Conservation (phyloP, 2,797 vertebrate genomes). For the Siniperca obscura region DNA sequence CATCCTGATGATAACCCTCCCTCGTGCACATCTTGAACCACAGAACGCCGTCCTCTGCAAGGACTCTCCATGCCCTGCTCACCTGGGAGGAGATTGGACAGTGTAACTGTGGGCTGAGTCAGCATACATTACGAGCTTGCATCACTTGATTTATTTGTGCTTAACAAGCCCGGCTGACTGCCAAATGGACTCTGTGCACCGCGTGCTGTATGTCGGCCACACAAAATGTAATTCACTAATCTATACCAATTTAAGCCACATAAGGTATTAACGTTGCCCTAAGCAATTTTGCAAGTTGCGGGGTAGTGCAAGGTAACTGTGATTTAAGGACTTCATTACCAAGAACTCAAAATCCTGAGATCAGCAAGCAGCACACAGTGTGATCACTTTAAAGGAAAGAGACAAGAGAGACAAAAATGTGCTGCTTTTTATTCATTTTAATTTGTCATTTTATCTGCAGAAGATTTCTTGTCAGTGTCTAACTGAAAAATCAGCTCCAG, state of each 20-base stretch:
- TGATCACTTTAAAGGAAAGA: background rate
- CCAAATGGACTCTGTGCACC: constrained; percentile 45
- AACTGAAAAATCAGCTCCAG: background rate
- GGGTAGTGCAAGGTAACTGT: background rate
- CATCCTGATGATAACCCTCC: constrained; percentile 88
- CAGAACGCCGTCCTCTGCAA: constrained; percentile 93
- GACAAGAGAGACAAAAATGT: background rate
- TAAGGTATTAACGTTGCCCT: constrained; percentile 11
- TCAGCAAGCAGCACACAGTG: background rate
- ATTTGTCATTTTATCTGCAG: accelerated
- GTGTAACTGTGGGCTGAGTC: constrained; percentile 48
- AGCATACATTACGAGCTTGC: constrained; percentile 66
- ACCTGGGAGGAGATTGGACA: constrained; percentile 85
- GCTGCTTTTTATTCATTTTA: background rate
- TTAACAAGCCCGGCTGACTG: constrained; percentile 57
- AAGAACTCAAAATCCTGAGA: background rate
- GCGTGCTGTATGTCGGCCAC: constrained; percentile 8
- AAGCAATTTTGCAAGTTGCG: background rate
- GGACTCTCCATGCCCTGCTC: constrained; percentile 92
- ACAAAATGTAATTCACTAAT: constrained; percentile 51
- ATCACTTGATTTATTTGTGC: constrained; percentile 51
- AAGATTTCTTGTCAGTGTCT: background rate
- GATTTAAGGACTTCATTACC: background rate
- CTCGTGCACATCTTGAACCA: constrained; percentile 91
- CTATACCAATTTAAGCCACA: constrained; percentile 36